Evolutionary conservation across 2,113 vertebrate genomes (phyloP).

Genomic region (Serilophus lunatus): DNA sequence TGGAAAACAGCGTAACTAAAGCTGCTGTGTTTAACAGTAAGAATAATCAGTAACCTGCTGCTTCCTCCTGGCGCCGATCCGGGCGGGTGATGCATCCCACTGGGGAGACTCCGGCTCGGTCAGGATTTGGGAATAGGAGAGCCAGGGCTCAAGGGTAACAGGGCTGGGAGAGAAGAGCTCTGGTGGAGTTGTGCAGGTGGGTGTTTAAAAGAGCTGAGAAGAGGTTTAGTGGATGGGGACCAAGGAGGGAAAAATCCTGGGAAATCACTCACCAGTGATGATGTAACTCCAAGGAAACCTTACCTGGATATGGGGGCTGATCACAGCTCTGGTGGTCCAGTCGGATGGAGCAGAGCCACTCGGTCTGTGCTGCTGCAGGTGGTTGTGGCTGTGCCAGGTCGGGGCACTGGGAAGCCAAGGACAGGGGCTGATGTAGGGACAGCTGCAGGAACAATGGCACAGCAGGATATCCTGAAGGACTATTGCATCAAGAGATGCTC

Average conservation of each 20-base stretch:
- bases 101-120: accelerated
- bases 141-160: neutral
- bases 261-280: neutral
- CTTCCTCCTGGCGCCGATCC: neutral
- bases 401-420: accelerated
- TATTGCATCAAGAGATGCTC: accelerated
- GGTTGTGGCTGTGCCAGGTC: accelerated
- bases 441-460: neutral
- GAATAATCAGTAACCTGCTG: neutral
- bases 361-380: accelerated
- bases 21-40: neutral
- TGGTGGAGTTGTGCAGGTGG: accelerated
- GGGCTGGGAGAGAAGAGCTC: neutral
- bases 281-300: neutral
- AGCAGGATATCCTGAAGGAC: neutral
- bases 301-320: neutral
- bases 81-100: neutral
- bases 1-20: neutral
- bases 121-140: neutral
- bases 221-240: neutral
- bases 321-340: accelerated
- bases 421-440: neutral
- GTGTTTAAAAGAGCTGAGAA: neutral
- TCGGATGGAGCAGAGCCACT: accelerated
- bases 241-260: neutral